Base-by-base conservation (phyloP, 2,797 vertebrate species). In the Halcyon leucocephala region DNA sequence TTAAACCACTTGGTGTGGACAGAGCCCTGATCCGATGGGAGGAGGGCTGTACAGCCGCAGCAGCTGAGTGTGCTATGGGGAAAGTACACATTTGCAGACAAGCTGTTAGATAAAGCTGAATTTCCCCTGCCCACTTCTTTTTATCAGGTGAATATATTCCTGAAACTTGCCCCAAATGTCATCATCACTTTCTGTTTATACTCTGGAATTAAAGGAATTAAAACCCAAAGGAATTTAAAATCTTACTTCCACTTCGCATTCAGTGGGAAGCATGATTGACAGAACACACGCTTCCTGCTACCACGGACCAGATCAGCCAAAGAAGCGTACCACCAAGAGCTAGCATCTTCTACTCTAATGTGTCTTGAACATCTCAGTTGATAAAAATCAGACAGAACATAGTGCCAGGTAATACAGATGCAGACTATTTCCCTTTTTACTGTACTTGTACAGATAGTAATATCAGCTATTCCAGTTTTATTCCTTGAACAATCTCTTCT, bases 1-100 rank as follows among this genome's bases (percentile, higher is more conserved):
- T 79, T 90, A 93, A 91, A 94, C 31, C 29, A 82, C 37, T 84
- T 29, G 16, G 49, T 35, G 54, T 65, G 77, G 85, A 82, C 86
- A 76, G 70, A 91, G 58, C 14, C 61, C 29, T 48, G 54, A 31
- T 48, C 42, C 57, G 33, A 33, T 25, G 39, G 33, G 54, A 91
- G n/a, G 31, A 82, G 10, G 25, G 24, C 35, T 79, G 42, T 65
- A 49, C 41, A 69, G 62, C 24, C 29, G 1, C 6, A 4, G 44
- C 60, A 78, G 57, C 7, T 2, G 10, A 48, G 28, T 2, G 3
- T 9, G 24, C 19, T 10, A 62, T 22, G 1, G 2, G 37, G 24
- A 57, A 87, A 86, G 52, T 9, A 35, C 2, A 3, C 4, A 14
- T 54, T 51, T 57, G n/a, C 61, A 90, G 41, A 54, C 6, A 49